A percentile compares a stretch with the other conserved stretches of the same genome.
Evolutionary conservation across 2,797 vertebrate species (phyloP).

Genomic region (Acanthurus lineatus): DNA sequence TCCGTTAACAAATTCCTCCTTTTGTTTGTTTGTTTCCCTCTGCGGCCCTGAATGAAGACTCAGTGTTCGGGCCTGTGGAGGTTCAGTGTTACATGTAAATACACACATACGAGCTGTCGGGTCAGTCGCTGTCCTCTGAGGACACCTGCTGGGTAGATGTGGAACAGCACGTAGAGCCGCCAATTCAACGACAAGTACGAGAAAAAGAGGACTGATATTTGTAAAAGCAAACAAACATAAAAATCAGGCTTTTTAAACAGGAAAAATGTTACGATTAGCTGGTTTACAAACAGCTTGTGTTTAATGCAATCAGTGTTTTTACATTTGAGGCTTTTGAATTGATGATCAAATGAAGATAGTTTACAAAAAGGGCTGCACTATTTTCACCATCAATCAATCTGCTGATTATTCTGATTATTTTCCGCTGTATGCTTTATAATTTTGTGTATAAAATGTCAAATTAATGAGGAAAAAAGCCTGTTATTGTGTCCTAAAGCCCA

Average conservation of each 20-base stretch:
- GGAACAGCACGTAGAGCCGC: conserved; percentile 13
- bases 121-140: conserved; percentile 14
- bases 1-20: not conserved
- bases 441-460: not conserved
- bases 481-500: not conserved
- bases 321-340: conserved; percentile 16
- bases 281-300: not conserved
- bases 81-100: not conserved
- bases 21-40: too few relatives aligned
- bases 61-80: not conserved
- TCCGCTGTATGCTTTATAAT: not conserved
- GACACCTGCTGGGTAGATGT: conserved; percentile 52
- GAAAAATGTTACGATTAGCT: not conserved
- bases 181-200: not conserved
- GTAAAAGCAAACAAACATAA: too few relatives aligned
- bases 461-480: too few relatives aligned
- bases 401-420: not conserved
- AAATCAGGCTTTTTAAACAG: not conserved
- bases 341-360: not conserved
- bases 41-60: conserved; percentile 6
- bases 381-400: not conserved
- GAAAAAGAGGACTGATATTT: not conserved
- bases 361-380: not conserved
- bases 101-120: not conserved
- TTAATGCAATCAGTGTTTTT: conserved; percentile 1